These are phyloP conservation scores for Asbolus verrucosus DNA, from an alignment of 1,140 invertebrate species.

Conservation along the genomic window DNA sequence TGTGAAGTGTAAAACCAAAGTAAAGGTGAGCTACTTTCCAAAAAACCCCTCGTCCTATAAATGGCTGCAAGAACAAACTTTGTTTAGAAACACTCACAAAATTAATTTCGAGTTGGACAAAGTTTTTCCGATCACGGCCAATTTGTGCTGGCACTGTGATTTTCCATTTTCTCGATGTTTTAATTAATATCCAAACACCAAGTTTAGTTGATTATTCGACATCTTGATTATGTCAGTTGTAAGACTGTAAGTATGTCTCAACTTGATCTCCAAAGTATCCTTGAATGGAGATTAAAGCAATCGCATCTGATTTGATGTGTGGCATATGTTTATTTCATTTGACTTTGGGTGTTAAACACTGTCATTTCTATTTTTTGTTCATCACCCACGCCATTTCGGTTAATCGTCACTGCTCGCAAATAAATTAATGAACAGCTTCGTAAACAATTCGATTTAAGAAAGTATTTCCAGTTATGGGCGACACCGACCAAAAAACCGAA, in stretches of 20 bases:
- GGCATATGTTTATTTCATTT: conserved; percentile 23
- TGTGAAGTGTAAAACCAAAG: conserved; percentile 3
- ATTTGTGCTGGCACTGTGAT: too few relatives aligned
- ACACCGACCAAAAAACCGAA: neutral
- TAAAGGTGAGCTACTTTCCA: conserved; percentile 1
- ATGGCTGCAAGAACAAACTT: too few relatives aligned
- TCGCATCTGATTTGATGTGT: conserved; percentile 10
- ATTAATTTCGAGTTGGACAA: too few relatives aligned
- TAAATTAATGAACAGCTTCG: too few relatives aligned
- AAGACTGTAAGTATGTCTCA: neutral
- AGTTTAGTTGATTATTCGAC: too few relatives aligned
- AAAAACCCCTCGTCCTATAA: neutral
- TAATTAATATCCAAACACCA: too few relatives aligned
- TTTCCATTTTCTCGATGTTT: too few relatives aligned
- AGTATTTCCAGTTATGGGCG: conserved; percentile 15
- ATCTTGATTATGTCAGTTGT: too few relatives aligned
- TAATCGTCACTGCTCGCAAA: neutral
- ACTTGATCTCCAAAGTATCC: neutral
- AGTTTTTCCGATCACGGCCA: too few relatives aligned
- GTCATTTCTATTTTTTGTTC: conserved; percentile 24
- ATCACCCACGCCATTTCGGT: neutral
- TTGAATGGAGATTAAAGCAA: conserved; percentile 16
- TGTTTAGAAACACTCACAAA: too few relatives aligned
- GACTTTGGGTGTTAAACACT: conserved; percentile 23
- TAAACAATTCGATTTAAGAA: too few relatives aligned